These are phyloP conservation scores for Formica aserva DNA, from an alignment of 2,888 invertebrate genomes.

Conservation along the genomic window DNA sequence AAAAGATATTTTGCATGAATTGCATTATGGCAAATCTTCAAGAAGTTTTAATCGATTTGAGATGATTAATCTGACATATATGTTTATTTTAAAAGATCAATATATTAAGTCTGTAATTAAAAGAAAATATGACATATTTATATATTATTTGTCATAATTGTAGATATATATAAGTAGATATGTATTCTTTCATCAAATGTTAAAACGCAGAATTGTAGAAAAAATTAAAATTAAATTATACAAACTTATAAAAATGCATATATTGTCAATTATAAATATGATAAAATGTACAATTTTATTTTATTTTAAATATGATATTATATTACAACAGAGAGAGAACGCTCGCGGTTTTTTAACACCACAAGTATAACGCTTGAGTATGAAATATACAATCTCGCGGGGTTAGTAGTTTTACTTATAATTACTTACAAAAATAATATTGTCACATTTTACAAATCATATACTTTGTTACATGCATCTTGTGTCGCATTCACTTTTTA, in stretches of 20 bases:
- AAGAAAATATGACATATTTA: not conserved
- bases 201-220: not conserved
- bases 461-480: conserved; percentile 59
- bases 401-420: conserved; percentile 22
- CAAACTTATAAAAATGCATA: conserved; percentile 27
- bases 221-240: conserved; percentile 12
- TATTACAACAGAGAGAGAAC: conserved; percentile 64
- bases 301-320: conserved; percentile 62
- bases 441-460: conserved; percentile 34
- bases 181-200: not conserved
- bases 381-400: conserved; percentile 25
- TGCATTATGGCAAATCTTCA: not conserved
- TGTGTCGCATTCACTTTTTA: conserved; percentile 54
- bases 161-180: too few relatives aligned
- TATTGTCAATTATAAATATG: conserved; percentile 33
- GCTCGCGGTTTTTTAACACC: conserved; percentile 35
- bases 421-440: conserved; percentile 24
- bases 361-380: conserved; percentile 23
- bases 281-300: conserved; percentile 72
- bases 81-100: not conserved
- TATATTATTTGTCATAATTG: not conserved
- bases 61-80: not conserved
- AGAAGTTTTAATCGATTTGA: not conserved
- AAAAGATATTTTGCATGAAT: not conserved
- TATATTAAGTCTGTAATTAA: not conserved